Evolutionary conservation across 2,113 vertebrate species (phyloP).

Genomic region (Clarias batrachus): DNA sequence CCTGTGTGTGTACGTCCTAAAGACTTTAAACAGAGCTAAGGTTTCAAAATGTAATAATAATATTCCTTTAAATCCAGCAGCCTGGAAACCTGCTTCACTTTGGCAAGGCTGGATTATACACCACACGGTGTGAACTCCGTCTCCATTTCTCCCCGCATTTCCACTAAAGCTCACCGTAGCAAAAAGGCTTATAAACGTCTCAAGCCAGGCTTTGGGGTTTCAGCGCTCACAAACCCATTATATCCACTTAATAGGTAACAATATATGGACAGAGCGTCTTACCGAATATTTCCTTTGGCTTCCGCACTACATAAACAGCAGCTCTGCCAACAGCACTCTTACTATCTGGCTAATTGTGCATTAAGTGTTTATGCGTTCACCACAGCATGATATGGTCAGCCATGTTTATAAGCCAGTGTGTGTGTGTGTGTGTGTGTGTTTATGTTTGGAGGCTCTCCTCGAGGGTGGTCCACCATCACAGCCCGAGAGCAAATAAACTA

Average conservation of each 20-base stretch:
- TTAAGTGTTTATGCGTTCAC: constrained; percentile 6
- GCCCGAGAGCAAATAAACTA: constrained; percentile 50
- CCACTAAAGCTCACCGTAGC: not conserved
- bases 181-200: constrained; percentile 11
- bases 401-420: not conserved
- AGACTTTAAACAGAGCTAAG: not conserved
- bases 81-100: not conserved
- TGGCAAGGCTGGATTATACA: not conserved
- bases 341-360: not conserved
- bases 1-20: not conserved
- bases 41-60: not conserved
- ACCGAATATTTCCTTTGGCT: constrained; percentile 23
- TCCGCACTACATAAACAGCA: constrained; percentile 18
- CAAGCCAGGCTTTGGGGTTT: constrained; percentile 4
- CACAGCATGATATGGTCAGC: constrained; percentile 11
- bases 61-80: not conserved
- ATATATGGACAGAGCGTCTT: not conserved
- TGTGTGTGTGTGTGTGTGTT: constrained; percentile 36
- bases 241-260: constrained; percentile 11
- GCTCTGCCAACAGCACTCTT: not conserved
- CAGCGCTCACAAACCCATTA: constrained; percentile 25
- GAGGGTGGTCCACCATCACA: constrained; percentile 50
- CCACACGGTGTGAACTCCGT: not conserved
- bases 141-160: constrained; percentile 8
- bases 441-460: constrained; percentile 38